A percentile compares a stretch with the other conserved stretches of the same genome.
These are phyloP conservation scores for Sicus ferrugineus DNA, from an alignment of 2,888 invertebrate genomes.

Conservation along the genomic window DNA sequence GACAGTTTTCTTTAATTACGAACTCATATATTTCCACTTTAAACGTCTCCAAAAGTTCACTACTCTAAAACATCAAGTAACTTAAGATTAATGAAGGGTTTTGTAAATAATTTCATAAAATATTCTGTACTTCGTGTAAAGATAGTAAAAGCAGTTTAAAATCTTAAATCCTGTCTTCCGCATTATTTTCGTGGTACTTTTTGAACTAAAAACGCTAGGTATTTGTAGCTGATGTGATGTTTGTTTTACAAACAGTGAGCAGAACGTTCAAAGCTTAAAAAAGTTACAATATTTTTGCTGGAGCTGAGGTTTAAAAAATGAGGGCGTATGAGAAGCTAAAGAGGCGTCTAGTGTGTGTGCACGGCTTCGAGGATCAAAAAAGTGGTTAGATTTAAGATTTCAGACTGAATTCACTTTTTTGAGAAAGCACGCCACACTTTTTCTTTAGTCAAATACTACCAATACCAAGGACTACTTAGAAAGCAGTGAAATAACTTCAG, in stretches of 20 bases:
- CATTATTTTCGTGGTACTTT: background rate
- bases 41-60: conserved; percentile 21
- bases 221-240: conserved; percentile 32
- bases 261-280: conserved; percentile 48
- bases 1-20: background rate
- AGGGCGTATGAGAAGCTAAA: background rate
- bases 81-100: conserved; percentile 31
- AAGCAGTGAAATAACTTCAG: too few species aligned
- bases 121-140: conserved; percentile 8
- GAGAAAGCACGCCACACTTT: too few species aligned
- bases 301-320: background rate
- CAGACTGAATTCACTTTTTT: too few species aligned
- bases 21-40: conserved; percentile 20
- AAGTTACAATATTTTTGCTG: conserved; percentile 43
- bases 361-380: too few species aligned
- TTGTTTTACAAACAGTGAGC: conserved; percentile 3
- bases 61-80: conserved; percentile 25
- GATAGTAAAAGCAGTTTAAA: background rate
- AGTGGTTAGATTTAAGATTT: too few species aligned
- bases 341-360: too few species aligned
- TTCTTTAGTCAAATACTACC: too few species aligned
- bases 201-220: background rate
- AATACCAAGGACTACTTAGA: too few species aligned
- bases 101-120: conserved; percentile 33
- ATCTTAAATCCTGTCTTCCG: conserved; percentile 12